Base-by-base conservation (phyloP, 2,113 vertebrate species). In the Ochotona princeps region DNA sequence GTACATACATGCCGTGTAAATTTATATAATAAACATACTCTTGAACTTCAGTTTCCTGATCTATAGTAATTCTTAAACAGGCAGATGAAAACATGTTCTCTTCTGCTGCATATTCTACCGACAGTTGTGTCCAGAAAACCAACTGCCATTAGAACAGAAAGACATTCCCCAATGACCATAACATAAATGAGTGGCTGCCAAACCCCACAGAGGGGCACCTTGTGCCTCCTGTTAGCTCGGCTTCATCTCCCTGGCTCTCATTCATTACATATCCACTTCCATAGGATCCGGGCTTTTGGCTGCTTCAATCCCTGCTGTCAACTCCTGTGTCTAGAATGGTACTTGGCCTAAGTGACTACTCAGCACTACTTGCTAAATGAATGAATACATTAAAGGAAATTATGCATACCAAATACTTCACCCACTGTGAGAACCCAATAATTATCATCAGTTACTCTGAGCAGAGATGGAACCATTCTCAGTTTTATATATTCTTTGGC, bases 331-430 rank as follows among this genome's bases (percentile, higher is more conserved):
- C 78, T 63, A 54, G 23, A 72, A 66, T 3, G 20, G 20, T 63
- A 66, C 32, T 73, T 32, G 25, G 8, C 30, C 65, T 20, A 83
- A 79, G 26, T 79, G 72, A 79, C 14, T 35, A 18, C 5, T 28
- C 38, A 70, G 9, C 61, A 89, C 44, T 70, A 21, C 12, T 87
- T 83, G 28, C 75, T 75, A 25, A 80, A 61, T 90, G 85, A 82
- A 65, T 76, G 35, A 66, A 72, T 26, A 63, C 35, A 54, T 61
- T 65, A 82, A 80, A 47, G 61, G 17, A 84, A 94, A 57, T 57
- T 32, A 88, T 80, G 13, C 51, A 76, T 30, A 80, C 20, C 67
- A 95, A 91, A 89, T 49, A 73, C 35, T 93, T 89, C 26, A 32
- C 18, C 66, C 8, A 25, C 44, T 47, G 66, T 63, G 91, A 80